A percentile compares a stretch with the other conserved stretches of the same genome.
These are phyloP conservation scores for Carduelis carduelis DNA, from an alignment of 2,797 vertebrate species.

Conservation along the genomic window DNA sequence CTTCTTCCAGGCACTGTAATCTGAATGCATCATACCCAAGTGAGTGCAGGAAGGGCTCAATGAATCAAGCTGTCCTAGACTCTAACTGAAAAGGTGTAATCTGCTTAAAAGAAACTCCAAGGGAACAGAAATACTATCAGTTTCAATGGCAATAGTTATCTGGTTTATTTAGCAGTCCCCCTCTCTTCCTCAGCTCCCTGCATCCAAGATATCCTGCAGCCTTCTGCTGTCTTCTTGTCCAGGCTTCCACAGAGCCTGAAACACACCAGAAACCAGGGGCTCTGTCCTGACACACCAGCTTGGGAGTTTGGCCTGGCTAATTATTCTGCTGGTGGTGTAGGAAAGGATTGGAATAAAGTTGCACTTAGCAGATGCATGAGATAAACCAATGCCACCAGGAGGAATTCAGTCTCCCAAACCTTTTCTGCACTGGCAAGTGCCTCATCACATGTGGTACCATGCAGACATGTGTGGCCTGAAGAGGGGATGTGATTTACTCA, in stretches of 20 bases:
- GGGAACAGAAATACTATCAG: not conserved
- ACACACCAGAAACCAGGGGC: not conserved
- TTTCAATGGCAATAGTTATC: not conserved
- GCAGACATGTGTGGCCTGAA: not conserved
- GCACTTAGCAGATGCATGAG: not conserved
- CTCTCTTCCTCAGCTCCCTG: not conserved
- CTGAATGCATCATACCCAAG: not conserved
- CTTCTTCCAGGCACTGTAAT: not conserved
- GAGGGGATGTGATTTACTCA: not conserved
- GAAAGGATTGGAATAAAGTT: not conserved
- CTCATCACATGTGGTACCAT: not conserved
- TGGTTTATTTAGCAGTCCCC: not conserved
- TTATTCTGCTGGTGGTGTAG: not conserved
- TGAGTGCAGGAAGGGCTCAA: not conserved
- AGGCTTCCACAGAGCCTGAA: not conserved
- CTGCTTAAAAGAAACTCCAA: not conserved
- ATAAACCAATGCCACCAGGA: not conserved
- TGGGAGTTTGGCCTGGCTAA: not conserved
- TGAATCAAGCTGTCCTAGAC: not conserved
- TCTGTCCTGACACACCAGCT: rapidly evolving
- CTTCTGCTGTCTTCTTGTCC: not conserved
- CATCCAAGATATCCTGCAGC: not conserved
- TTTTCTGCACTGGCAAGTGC: not conserved
- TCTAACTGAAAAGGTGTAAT: not conserved
- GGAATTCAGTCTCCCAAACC: not conserved